Evolutionary conservation across 2,888 invertebrate genomes (phyloP).

Genomic region (Unio delphinus): DNA sequence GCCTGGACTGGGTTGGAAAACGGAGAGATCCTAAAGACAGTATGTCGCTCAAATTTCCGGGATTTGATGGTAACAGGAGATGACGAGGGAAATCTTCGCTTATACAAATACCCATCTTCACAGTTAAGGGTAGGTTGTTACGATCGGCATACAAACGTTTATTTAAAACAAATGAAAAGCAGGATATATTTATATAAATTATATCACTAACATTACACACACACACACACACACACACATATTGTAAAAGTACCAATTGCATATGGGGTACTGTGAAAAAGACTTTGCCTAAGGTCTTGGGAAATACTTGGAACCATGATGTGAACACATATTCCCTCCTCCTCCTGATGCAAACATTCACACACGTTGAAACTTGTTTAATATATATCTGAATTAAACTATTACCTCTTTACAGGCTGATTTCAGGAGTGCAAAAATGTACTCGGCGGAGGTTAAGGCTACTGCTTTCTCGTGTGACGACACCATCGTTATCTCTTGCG

Average conservation of each 20-base stretch:
- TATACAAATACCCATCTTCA: slow-evolving; percentile 85
- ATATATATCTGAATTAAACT: background rate
- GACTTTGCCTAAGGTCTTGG: too few relatives aligned
- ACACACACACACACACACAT: too few relatives aligned
- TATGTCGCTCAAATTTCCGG: slow-evolving; percentile 72
- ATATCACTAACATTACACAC: too few relatives aligned
- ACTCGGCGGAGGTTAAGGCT: slow-evolving; percentile 85
- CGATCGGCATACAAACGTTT: too few relatives aligned
- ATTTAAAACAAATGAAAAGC: too few relatives aligned
- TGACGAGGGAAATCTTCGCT: slow-evolving; percentile 86
- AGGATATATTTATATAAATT: too few relatives aligned
- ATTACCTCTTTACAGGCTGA: slow-evolving; percentile 73
- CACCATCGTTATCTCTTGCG: slow-evolving; percentile 86
- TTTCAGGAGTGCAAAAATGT: slow-evolving; percentile 89
- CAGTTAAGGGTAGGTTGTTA: slow-evolving; percentile 27
- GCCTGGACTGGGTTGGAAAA: slow-evolving; percentile 61
- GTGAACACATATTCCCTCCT: too few relatives aligned
- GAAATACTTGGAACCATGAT: too few relatives aligned
- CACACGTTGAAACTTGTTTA: background rate
- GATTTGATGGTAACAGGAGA: slow-evolving; percentile 89
- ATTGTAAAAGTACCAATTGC: too few relatives aligned
- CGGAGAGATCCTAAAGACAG: slow-evolving; percentile 55
- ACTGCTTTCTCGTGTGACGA: slow-evolving; percentile 90
- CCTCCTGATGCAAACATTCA: too few relatives aligned
- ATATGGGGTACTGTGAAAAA: too few relatives aligned